These are phyloP conservation scores for Bos indicus DNA, from an alignment of 2,113 vertebrate species.

Conservation along the genomic window DNA sequence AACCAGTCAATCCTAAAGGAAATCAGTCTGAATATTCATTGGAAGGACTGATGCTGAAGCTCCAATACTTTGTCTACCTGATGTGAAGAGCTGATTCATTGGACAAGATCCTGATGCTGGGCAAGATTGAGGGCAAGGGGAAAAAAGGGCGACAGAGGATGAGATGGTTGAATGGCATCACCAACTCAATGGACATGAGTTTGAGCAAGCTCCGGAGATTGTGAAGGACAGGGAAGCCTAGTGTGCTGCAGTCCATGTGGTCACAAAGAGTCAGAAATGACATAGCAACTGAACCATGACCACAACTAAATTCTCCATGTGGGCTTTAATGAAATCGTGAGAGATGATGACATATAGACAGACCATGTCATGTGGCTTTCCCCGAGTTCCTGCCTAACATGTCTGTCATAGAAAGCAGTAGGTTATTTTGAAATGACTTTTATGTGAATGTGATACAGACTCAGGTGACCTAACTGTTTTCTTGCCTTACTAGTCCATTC, in stretches of 20 bases:
- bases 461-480: rapidly evolving
- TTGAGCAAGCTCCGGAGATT: not conserved
- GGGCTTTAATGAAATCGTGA: not conserved
- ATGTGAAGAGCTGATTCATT: not conserved
- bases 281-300: not conserved
- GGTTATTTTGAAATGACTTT: not conserved
- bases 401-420: not conserved
- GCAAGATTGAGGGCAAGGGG: not conserved
- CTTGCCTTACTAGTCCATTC: not conserved
- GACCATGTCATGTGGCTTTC: no score
- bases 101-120: not conserved
- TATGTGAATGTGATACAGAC: not conserved
- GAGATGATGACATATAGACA: not conserved
- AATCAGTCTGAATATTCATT: not conserved
- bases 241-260: not conserved
- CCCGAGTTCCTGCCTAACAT: not conserved
- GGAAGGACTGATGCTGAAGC: not conserved
- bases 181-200: not conserved
- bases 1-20: not conserved
- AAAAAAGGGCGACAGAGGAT: not conserved
- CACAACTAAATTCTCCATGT: not conserved
- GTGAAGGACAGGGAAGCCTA: not conserved
- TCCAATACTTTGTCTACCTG: not conserved
- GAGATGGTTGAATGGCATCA: not conserved
- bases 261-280: not conserved